Base-by-base conservation (phyloP, 2,888 invertebrate species). In the Stenolophus ochropezus region DNA sequence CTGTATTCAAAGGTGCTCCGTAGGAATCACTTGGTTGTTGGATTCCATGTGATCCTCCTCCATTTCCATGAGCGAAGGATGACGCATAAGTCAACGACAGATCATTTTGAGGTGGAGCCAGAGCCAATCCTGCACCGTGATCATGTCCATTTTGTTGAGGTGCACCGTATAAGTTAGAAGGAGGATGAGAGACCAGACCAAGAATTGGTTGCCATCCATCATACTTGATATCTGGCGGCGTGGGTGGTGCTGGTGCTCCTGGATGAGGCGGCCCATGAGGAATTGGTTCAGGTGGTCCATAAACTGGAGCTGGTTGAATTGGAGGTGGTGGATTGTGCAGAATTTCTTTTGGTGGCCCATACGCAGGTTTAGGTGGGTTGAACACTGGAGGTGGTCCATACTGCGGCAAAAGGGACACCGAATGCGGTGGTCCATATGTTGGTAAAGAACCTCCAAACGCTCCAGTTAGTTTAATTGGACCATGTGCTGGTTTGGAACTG, bases 131-230 rank as follows among this genome's bases (percentile, higher is more conserved):
- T 49, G 82, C 82, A 27, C 83, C 82, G 27, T 84, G 83, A 61
- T 47, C 77, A 65, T 65, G 42, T 11, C 82, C 82, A 82, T 82
- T 83, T n/a, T 87, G 87, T 53, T 88, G 88, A 75, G 89, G 89
- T 16, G 85, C 86, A 20, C 86, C 88, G 77, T 89, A 88, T 51
- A 84, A 83, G 74, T 86, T 84, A 8, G 87, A 84, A 65, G 88
- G 88, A 71, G 87, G 87, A 83, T 86, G 86, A 11, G 89, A 87
- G 84, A 89, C 87, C 0, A 94, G 92, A 0, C 95, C 95, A 5
- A 95, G 93, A 82, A 96, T 96, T 18, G 96, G 96, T 86, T 94
- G 95, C 96, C 96, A 96, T 23, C 96, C 96, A 85, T 96, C 96
- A 86, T 96, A 96, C 75, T 94, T 90, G 33, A 95, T 93, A 86